Conservation (phyloP, 2,797 vertebrate species). For the Acipenser ruthenus region DNA sequence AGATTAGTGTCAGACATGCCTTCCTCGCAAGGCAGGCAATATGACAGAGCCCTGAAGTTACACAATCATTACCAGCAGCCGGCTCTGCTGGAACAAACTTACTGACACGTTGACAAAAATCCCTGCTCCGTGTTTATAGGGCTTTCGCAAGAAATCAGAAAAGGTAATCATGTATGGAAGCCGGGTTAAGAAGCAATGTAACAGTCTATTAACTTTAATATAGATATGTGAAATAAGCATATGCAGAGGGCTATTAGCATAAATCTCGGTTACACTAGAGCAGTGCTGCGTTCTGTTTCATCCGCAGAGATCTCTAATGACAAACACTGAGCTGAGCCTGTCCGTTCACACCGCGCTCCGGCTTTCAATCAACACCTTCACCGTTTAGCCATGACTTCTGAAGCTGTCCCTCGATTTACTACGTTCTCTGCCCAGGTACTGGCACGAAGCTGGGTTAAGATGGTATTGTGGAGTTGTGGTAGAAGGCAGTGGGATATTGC, state of each 20-base stretch:
- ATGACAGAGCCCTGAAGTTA: conserved; percentile 57
- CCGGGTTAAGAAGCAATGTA: conserved; percentile 99
- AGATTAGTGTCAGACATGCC: conserved; percentile 4
- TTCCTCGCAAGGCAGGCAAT: conserved; percentile 43
- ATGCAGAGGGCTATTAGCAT: conserved; percentile 97
- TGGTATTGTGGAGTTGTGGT: neutral
- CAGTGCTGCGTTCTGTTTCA: conserved; percentile 52
- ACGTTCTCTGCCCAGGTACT: conserved; percentile 7
- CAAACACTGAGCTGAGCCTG: conserved; percentile 58
- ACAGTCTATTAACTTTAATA: conserved; percentile 99
- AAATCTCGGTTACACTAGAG: conserved; percentile 93
- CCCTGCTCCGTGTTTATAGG: conserved; percentile 91
- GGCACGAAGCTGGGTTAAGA: neutral
- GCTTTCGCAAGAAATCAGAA: conserved; percentile 95
- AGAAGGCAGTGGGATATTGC: neutral
- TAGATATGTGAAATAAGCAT: conserved; percentile 99
- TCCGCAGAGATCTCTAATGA: conserved; percentile 58
- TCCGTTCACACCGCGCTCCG: conserved; percentile 52
- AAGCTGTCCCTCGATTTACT: conserved; percentile 22
- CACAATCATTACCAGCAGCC: conserved; percentile 59
- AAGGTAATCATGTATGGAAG: conserved; percentile 99
- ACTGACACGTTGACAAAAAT: conserved; percentile 88
- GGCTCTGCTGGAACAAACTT: conserved; percentile 75
- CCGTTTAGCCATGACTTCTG: conserved; percentile 30
- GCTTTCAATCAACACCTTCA: conserved; percentile 61